These are phyloP conservation scores for Zeugodacus cucurbitae DNA, from an alignment of 1,140 invertebrate species.

Conservation along the genomic window DNA sequence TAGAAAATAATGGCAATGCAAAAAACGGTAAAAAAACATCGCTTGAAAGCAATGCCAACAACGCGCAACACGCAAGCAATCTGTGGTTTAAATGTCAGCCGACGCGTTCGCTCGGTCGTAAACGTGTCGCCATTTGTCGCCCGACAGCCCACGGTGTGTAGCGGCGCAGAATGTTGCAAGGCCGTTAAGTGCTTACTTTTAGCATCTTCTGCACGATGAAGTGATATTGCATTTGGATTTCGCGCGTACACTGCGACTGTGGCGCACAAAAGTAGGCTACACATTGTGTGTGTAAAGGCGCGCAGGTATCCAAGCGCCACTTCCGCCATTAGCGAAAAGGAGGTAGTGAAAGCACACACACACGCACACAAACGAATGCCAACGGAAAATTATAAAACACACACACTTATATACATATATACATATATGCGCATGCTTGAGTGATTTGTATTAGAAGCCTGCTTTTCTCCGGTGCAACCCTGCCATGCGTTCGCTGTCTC, in stretches of 20 bases:
- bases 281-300: not conserved
- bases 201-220: not conserved
- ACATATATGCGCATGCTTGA: not conserved
- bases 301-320: not conserved
- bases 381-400: not conserved
- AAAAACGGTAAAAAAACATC: not conserved
- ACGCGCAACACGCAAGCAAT: not conserved
- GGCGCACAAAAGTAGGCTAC: not conserved
- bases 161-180: not conserved
- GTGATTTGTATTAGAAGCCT: not conserved
- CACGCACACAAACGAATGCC: not conserved
- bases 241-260: not conserved
- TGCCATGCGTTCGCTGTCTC: not conserved
- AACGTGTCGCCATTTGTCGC: not conserved
- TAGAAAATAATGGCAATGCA: not conserved
- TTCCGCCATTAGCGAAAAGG: not conserved
- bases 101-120: not conserved
- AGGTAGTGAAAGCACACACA: not conserved
- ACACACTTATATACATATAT: too few relatives aligned
- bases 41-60: not conserved
- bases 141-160: not conserved
- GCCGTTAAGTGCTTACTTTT: not conserved
- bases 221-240: not conserved
- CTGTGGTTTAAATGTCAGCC: not conserved
- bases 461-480: not conserved